These are phyloP conservation scores for Marasmarcha lunaedactyla DNA, from an alignment of 2,888 invertebrate genomes.

Conservation along the genomic window DNA sequence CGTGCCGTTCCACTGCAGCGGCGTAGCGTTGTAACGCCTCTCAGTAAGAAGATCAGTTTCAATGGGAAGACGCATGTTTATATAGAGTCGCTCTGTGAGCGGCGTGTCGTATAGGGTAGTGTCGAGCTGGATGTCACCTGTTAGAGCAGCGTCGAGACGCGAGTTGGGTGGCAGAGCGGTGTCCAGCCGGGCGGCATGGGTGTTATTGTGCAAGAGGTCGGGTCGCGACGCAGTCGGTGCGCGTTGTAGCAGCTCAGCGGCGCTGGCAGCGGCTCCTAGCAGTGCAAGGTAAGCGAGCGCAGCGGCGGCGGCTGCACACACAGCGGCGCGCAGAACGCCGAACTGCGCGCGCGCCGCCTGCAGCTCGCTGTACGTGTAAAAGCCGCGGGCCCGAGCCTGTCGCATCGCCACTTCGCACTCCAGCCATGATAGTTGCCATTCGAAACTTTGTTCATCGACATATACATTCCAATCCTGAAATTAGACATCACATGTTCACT, in stretches of 20 bases:
- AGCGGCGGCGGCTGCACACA: constrained; percentile 17
- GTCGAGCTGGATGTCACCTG: too few species aligned
- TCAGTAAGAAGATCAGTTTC: too few species aligned
- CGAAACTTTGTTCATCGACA: constrained; percentile 81
- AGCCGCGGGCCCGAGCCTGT: constrained; percentile 80
- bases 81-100: too few species aligned
- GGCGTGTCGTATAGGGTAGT: too few species aligned
- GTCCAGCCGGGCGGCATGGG: not conserved
- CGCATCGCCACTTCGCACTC: constrained; percentile 80
- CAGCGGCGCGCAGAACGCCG: constrained; percentile 17
- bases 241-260: constrained; percentile 2
- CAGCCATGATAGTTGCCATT: constrained; percentile 75
- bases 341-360: constrained; percentile 34
- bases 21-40: not conserved
- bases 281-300: constrained; percentile 25
- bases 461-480: constrained; percentile 87
- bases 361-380: constrained; percentile 87
- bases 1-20: constrained; percentile 10
- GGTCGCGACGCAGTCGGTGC: constrained; percentile 2
- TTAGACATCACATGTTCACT: not conserved
- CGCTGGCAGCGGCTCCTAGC: constrained; percentile 20
- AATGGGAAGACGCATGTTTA: too few species aligned
- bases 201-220: not conserved
- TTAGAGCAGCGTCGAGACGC: too few species aligned
- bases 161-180: not conserved